Evolutionary conservation across 2,113 vertebrate genomes (phyloP), one percentile per base, ranked within the genome.

Genomic region (Oreochromis niloticus): DNA sequence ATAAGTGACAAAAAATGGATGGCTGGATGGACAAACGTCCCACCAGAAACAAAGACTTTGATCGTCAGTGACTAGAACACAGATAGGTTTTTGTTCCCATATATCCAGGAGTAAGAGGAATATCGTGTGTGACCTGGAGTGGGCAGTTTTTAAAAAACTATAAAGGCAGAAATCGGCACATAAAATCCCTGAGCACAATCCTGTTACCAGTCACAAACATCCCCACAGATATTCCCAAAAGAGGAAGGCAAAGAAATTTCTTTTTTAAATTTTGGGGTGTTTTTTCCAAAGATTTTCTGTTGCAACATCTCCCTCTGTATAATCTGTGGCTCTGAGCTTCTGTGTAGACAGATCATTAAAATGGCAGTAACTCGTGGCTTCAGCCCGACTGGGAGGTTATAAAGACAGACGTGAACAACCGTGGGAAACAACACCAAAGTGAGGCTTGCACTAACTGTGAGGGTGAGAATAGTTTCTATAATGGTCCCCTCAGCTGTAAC

Each of bases 331-430:
- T 41, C 34, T 68, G 34, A 22, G 19, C 63, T 5, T 68, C 34
- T 68, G 34, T 68, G 34, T 41, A 39, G 11, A 68, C 63, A 8
- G 34, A 68, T 68, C 19, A 41, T 68, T 68, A 68, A 68, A 68
- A 41, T 7, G 0, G 11, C 63, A 41, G 63, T 14, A 68, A 22
- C 63, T 68, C 11, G 7, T 68, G 63, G 24, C 24, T 57, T 57
- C 24, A 57, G 24, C 24, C 55, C 24, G 7, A 6, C 55, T 5
- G 55, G 6, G 12, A 57, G 55, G 63, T 41, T 68, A 5, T 13
- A 68, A 41, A 63, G 30, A 34, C 14, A 32, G 27, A 59, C 7
- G 27, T 17, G 56, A 16, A 59, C 30, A 59, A 32, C 59, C 9
- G 0, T 63, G 63, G 63, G 11, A 14, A 41, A 68, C 63, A 41